phyloP scores from a whole-genome alignment of 2,888 invertebrate genomes.

The Neelides folsomi region DNA sequence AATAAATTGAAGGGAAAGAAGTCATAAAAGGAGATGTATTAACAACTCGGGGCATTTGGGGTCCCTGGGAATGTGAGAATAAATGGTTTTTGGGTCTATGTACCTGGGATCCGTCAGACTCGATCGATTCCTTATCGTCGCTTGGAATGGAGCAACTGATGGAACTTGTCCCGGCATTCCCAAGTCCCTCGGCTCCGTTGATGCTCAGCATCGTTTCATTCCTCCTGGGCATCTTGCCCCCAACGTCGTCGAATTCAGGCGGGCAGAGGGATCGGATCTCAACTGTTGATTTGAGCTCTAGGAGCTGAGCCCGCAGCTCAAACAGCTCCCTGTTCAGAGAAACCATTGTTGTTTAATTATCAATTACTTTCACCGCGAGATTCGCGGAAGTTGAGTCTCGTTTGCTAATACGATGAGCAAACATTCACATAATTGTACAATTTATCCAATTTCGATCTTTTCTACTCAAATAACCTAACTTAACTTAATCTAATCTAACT shows the following conservation, averaged over 20 bases:
- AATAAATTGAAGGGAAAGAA: too few species aligned
- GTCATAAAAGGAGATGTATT: background rate
- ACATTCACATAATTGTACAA: too few species aligned
- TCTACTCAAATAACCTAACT: too few species aligned
- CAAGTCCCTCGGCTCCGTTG: conserved; percentile 25
- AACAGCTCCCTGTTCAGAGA: conserved; percentile 24
- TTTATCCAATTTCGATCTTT: too few species aligned
- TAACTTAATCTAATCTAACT: too few species aligned
- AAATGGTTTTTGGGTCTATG: background rate
- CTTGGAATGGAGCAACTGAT: conserved; percentile 31
- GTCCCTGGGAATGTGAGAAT: background rate
- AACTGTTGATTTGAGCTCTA: conserved; percentile 30
- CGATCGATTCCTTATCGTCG: conserved; percentile 33
- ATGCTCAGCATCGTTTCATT: conserved; percentile 31
- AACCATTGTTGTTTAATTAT: background rate
- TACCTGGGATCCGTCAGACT: conserved; percentile 31
- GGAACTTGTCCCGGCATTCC: conserved; percentile 18
- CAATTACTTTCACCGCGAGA: background rate
- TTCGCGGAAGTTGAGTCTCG: background rate
- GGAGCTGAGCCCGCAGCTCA: conserved; percentile 30
- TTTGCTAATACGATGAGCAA: background rate
- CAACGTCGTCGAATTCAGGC: conserved; percentile 24
- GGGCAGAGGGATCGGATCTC: conserved; percentile 28
- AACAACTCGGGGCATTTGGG: background rate
- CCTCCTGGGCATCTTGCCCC: conserved; percentile 20